Conservation (phyloP, 2,888 invertebrate species). For the Fragum sueziense region DNA sequence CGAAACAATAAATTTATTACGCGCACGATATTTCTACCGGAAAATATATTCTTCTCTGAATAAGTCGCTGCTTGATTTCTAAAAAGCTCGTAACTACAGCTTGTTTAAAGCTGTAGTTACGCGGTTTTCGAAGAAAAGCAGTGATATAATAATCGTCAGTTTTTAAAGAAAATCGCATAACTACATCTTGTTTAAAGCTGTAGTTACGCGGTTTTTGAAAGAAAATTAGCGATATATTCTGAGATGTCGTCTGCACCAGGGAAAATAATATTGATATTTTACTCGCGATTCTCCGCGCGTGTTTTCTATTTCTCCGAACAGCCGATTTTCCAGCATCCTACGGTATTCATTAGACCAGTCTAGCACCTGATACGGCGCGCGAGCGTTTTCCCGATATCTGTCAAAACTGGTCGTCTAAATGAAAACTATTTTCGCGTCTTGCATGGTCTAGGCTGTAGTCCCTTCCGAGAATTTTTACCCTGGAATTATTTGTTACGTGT, state of each 20-base stretch:
- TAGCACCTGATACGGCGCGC: constrained; percentile 41
- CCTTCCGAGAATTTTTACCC: neutral
- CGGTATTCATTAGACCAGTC: constrained; percentile 37
- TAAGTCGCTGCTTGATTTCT: too few relatives aligned
- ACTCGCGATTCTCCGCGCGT: constrained; percentile 7
- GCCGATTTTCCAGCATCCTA: constrained; percentile 1
- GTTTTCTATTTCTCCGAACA: neutral
- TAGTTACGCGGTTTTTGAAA: too few relatives aligned
- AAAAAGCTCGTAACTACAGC: too few relatives aligned
- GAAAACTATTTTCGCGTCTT: neutral
- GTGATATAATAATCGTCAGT: too few relatives aligned
- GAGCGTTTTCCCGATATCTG: constrained; percentile 54
- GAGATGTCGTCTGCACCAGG: neutral
- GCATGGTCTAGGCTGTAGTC: neutral
- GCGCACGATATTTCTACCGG: too few relatives aligned
- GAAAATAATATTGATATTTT: neutral
- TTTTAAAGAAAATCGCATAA: too few relatives aligned
- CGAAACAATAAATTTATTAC: too few relatives aligned
- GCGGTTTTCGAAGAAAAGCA: too few relatives aligned
- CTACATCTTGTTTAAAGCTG: too few relatives aligned
- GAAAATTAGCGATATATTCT: too few relatives aligned
- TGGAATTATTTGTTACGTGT: constrained; percentile 9
- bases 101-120: too few relatives aligned
- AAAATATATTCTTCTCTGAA: too few relatives aligned
- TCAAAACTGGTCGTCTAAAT: constrained; percentile 44